These are phyloP conservation scores for Misgurnus mizolepis DNA, from an alignment of 2,113 vertebrate species.

Conservation along the genomic window DNA sequence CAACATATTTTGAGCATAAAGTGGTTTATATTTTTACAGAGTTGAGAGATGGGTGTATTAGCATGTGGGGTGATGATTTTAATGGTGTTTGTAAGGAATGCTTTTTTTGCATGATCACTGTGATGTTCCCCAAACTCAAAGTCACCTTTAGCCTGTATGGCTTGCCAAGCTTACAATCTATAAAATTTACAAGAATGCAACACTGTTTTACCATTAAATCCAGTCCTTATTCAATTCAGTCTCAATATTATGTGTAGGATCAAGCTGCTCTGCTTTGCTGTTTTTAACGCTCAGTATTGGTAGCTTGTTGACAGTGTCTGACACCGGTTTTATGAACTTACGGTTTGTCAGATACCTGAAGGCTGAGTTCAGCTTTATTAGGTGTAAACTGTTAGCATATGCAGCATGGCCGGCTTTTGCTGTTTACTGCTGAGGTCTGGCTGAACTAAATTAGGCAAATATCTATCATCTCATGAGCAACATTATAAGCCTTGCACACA, in stretches of 20 bases:
- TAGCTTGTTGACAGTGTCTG: neutral
- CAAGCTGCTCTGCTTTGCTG: neutral
- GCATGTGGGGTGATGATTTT: conserved; percentile 48
- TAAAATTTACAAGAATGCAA: too few relatives aligned
- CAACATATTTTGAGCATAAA: conserved; percentile 16
- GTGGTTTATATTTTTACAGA: conserved; percentile 46
- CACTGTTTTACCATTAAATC: too few relatives aligned
- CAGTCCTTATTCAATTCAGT: too few relatives aligned
- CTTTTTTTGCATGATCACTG: conserved; percentile 55
- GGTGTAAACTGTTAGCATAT: conserved; percentile 3
- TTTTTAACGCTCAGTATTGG: neutral
- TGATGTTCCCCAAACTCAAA: conserved; percentile 37
- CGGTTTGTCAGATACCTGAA: neutral
- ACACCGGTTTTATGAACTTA: neutral
- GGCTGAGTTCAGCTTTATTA: neutral
- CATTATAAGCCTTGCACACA: conserved; percentile 3
- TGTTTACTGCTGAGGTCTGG: neutral
- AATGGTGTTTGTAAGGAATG: conserved; percentile 18
- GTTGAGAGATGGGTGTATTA: conserved; percentile 17
- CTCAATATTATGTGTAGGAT: too few relatives aligned
- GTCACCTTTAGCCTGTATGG: neutral
- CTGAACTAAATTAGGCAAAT: conserved; percentile 4
- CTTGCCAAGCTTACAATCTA: neutral
- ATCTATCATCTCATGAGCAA: neutral
- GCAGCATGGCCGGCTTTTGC: too few relatives aligned